A percentile compares a stretch with the other conserved stretches of the same genome.
These are phyloP conservation scores for Pterophyllum scalare DNA, from an alignment of 2,113 vertebrate species.

Conservation along the genomic window DNA sequence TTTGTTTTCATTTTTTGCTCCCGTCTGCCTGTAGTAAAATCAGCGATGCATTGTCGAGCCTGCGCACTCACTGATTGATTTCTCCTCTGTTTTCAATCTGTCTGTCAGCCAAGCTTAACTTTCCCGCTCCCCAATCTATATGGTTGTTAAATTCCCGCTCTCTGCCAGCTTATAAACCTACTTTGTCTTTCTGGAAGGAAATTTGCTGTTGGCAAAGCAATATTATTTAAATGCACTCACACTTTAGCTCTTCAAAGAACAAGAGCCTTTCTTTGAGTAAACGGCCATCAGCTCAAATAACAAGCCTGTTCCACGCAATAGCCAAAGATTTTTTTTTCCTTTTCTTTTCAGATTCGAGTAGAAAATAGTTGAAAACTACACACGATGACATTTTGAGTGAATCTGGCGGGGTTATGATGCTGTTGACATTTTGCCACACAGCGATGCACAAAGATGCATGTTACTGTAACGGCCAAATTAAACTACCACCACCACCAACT, in stretches of 20 bases:
- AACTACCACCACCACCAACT: no score
- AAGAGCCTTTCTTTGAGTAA: neutral
- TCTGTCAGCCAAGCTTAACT: slow-evolving; percentile 50
- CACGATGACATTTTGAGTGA: neutral
- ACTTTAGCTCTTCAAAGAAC: slow-evolving; percentile 8
- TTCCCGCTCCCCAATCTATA: slow-evolving; percentile 45
- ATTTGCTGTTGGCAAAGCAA: slow-evolving; percentile 4
- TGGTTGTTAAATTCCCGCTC: slow-evolving; percentile 43
- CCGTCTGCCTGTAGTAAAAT: slow-evolving; percentile 54
- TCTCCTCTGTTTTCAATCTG: slow-evolving; percentile 67
- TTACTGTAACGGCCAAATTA: no score
- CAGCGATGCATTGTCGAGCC: slow-evolving; percentile 57
- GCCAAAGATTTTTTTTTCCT: neutral
- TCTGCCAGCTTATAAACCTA: slow-evolving; percentile 42
- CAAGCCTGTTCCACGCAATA: neutral
- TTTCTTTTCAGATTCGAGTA: neutral
- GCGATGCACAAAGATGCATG: no score
- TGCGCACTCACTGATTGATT: slow-evolving; percentile 62
- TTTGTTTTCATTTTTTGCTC: slow-evolving; percentile 29
- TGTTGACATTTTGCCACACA: neutral
- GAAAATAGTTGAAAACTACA: neutral
- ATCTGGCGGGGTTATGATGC: neutral
- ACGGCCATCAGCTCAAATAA: neutral
- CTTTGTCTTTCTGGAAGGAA: slow-evolving; percentile 33
- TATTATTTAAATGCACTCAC: slow-evolving; percentile 46